Conservation (phyloP, 2,888 invertebrate species). For the Abrostola tripartita region DNA sequence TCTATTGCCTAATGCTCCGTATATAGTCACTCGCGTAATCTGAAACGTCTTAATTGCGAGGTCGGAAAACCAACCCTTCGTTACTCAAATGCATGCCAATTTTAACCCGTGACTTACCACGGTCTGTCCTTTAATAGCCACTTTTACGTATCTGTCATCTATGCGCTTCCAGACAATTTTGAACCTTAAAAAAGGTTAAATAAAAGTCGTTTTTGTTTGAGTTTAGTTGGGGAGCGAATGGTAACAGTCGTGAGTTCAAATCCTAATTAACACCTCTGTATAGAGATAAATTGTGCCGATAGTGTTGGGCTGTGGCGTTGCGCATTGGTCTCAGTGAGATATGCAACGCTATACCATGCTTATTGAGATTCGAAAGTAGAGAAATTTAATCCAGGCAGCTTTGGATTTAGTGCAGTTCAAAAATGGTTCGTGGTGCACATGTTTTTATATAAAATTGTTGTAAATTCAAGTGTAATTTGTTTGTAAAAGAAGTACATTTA, state of each 20-base stretch:
- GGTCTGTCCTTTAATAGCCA: constrained; percentile 80
- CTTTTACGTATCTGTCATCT: constrained; percentile 83
- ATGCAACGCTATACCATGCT: constrained; percentile 53
- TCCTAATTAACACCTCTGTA: constrained; percentile 86
- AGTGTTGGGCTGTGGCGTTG: constrained; percentile 71
- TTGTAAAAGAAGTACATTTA: background rate
- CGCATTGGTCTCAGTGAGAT: constrained; percentile 68
- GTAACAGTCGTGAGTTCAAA: constrained; percentile 85
- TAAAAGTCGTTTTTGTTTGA: constrained; percentile 42
- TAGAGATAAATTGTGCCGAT: constrained; percentile 85
- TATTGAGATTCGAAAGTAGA: constrained; percentile 51
- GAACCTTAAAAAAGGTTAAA: constrained; percentile 41
- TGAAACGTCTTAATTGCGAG: constrained; percentile 77
- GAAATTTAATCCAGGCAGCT: constrained; percentile 47
- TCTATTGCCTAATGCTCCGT: constrained; percentile 39
- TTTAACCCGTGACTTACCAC: constrained; percentile 82
- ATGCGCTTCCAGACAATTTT: constrained; percentile 39
- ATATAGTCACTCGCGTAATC: constrained; percentile 51
- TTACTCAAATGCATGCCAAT: constrained; percentile 80
- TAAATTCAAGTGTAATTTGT: background rate
- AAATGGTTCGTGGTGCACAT: background rate
- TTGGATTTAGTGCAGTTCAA: constrained; percentile 22
- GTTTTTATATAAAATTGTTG: background rate
- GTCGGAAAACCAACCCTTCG: constrained; percentile 71
- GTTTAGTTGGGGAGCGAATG: constrained; percentile 61